These are phyloP conservation scores for Cathartes aura DNA, from an alignment of 2,113 vertebrate species.

Conservation along the genomic window DNA sequence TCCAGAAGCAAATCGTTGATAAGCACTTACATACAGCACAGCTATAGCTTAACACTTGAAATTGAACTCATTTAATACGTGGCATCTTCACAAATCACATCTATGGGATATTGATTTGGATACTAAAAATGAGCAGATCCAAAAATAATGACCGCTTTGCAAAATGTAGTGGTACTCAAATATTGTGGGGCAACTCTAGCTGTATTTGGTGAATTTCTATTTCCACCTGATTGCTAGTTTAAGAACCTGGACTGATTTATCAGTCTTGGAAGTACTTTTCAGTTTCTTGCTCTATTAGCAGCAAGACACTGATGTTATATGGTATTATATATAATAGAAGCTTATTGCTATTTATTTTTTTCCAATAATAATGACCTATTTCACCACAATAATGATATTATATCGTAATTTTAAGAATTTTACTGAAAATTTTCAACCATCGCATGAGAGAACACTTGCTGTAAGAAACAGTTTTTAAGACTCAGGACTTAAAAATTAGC, in stretches of 20 bases:
- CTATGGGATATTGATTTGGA: background rate
- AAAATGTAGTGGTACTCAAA: background rate
- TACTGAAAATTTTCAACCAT: background rate
- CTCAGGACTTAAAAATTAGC: background rate
- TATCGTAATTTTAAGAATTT: background rate
- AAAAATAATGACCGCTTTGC: background rate
- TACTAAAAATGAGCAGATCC: background rate
- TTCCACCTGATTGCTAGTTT: background rate
- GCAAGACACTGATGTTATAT: background rate
- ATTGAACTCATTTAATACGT: background rate
- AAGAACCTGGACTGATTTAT: background rate
- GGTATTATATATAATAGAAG: background rate
- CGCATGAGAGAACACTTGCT: background rate
- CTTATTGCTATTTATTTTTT: background rate
- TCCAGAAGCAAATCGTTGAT: background rate
- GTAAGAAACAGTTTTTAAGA: background rate
- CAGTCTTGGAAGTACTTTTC: background rate
- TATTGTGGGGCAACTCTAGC: background rate
- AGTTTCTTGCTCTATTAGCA: background rate
- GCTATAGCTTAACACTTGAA: background rate
- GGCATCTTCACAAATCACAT: background rate
- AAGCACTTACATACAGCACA: background rate
- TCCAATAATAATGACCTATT: background rate
- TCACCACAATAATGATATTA: background rate
- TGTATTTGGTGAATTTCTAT: background rate